Conservation (phyloP, 2,113 vertebrate genomes). For the Phoxinus phoxinus region DNA sequence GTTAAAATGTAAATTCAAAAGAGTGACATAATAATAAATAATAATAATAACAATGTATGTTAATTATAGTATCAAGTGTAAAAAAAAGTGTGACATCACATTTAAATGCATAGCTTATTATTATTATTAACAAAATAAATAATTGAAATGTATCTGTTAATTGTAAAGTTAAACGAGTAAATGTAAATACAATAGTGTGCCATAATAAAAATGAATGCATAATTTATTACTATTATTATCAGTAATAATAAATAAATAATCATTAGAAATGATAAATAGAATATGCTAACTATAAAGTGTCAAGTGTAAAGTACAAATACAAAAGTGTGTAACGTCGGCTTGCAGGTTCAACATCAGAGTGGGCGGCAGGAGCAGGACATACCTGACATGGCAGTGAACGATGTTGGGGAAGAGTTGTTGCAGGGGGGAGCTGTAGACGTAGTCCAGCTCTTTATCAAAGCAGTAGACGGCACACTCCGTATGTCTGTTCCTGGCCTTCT, state of each 20-base stretch:
- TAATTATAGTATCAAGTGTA: not conserved
- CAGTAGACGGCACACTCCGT: conserved; percentile 87
- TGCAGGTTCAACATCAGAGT: not conserved
- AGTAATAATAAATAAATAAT: not conserved
- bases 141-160: not conserved
- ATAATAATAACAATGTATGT: too few species aligned
- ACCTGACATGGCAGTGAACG: conserved; percentile 85
- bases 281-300: not conserved
- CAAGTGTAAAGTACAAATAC: not conserved
- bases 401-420: conserved; percentile 87
- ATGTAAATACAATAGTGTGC: not conserved
- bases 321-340: not conserved
- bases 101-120: too few species aligned
- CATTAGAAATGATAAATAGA: not conserved
- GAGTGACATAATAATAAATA: not conserved
- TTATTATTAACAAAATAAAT: not conserved
- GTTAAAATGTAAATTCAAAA: not conserved
- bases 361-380: conserved; percentile 29
- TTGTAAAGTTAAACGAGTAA: not conserved
- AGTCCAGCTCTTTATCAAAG: conserved; percentile 79
- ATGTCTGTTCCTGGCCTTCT: conserved; percentile 88
- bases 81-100: not conserved
- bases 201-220: too few species aligned
- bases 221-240: not conserved
- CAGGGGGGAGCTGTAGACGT: conserved; percentile 80